Evolutionary conservation across 2,888 invertebrate species (phyloP).

Genomic region (Sialis fuliginosa): DNA sequence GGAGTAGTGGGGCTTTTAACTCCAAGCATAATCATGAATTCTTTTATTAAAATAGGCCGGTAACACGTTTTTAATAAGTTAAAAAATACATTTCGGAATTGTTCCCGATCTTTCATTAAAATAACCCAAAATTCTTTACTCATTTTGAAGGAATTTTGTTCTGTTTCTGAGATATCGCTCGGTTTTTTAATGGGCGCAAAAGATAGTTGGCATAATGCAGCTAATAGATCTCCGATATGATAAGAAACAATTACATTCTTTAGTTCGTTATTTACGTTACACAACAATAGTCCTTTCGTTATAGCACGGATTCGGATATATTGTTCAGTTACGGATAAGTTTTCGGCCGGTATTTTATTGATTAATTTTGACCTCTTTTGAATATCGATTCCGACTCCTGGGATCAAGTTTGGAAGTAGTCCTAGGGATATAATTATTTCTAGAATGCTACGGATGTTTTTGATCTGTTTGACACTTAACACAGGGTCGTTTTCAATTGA

Average conservation of each 20-base stretch:
- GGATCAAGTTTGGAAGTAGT: slow-evolving; percentile 42
- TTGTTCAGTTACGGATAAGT: slow-evolving; percentile 26
- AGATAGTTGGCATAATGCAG: slow-evolving; percentile 48
- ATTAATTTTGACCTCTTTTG: slow-evolving; percentile 26
- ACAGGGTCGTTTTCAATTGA: slow-evolving; percentile 24
- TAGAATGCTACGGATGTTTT: slow-evolving; percentile 38
- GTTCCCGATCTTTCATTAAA: slow-evolving; percentile 25
- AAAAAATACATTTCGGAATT: slow-evolving; percentile 31
- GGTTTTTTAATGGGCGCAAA: slow-evolving; percentile 48
- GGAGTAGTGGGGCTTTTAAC: slow-evolving; percentile 31
- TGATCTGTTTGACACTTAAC: slow-evolving; percentile 49
- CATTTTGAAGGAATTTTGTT: slow-evolving; percentile 32
- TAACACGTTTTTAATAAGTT: slow-evolving; percentile 35
- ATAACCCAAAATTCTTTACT: too few species aligned
- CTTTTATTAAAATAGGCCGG: slow-evolving; percentile 43
- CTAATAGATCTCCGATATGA: slow-evolving; percentile 41
- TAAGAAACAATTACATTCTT: slow-evolving; percentile 35
- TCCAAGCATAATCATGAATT: slow-evolving; percentile 47
- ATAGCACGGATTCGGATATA: slow-evolving; percentile 32
- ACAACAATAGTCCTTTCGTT: slow-evolving; percentile 29
- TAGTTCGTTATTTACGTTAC: slow-evolving; percentile 31
- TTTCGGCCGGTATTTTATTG: slow-evolving; percentile 19
- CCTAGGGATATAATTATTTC: slow-evolving; percentile 47
- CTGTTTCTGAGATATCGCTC: slow-evolving; percentile 32
- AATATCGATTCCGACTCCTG: slow-evolving; percentile 40